Evolutionary conservation across 2,113 vertebrate genomes (phyloP), one percentile per base, ranked within the genome.

Genomic region (Osmerus eperlanus): DNA sequence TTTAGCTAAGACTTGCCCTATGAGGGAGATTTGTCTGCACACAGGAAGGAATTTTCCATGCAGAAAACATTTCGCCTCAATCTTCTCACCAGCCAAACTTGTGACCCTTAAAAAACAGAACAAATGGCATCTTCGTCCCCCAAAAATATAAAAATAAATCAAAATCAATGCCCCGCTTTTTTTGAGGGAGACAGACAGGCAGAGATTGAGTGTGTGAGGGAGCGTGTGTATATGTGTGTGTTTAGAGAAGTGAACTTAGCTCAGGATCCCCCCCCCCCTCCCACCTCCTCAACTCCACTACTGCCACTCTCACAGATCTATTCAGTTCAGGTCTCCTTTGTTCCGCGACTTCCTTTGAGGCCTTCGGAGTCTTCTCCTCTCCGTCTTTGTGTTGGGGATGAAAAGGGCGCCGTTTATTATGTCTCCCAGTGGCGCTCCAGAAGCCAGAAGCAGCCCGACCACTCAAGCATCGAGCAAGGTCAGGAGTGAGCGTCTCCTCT

Each of bases 371-470:
- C 77, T 60, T 71, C 68, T 74, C 72, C 23, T 15, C 14, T 58
- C 55, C 28, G 47, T 68, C 58, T 78, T 74, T 79, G 72, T 78
- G 77, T 74, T 58, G 47, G 36, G 72, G 68, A 71, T 71, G 77
- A 74, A 78, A 78, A 71, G 77, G 64, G 59, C 72, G 58, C 65
- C 15, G 56, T 75, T 79, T 75, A 68, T 71, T 74, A 68, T 79
- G 72, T 79, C 65, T 71, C 63, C 68, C 72, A 51, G 73, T 62
- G 58, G 73, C 29, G 73, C 9, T 60, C 55, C 58, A 74, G 67
- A 28, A 52, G 62, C 60, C 32, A 36, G 52, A 54, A 65, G 60
- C 51, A 29, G 18, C 36, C 23, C 47, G 41, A 25, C 19, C 65
- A 63, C 62, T 62, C 32, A 53, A 52, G 28, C 67, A 32, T 23